Evolutionary conservation across 2,888 invertebrate genomes (phyloP).

Genomic region (Agrilus cyanescens): DNA sequence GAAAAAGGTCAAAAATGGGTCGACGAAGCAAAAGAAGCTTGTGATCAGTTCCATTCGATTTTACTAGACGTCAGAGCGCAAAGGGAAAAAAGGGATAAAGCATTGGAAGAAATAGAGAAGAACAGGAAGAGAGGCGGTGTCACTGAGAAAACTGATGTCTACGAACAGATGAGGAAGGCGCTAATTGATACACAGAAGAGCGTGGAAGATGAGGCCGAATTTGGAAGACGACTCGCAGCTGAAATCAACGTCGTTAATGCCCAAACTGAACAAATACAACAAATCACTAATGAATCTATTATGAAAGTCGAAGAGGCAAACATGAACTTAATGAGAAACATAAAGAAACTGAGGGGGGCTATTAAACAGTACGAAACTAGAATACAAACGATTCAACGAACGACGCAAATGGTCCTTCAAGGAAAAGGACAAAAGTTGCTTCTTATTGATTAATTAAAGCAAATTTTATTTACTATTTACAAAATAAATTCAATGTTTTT

Average conservation of each 20-base stretch:
- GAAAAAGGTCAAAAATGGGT: slow-evolving; percentile 24
- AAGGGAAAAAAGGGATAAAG: slow-evolving; percentile 18
- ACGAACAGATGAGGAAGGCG: slow-evolving; percentile 29
- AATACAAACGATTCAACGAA: slow-evolving; percentile 10
- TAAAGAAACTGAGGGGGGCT: slow-evolving; percentile 26
- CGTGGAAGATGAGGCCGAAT: slow-evolving; percentile 32
- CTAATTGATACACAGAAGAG: slow-evolving; percentile 29
- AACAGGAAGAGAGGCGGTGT: slow-evolving; percentile 19
- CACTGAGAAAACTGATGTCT: slow-evolving; percentile 27
- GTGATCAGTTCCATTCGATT: slow-evolving; percentile 21
- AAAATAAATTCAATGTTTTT: too few relatives aligned
- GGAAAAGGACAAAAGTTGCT: too few relatives aligned
- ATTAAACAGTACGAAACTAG: slow-evolving; percentile 26
- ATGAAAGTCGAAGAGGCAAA: slow-evolving; percentile 29
- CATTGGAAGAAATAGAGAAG: slow-evolving; percentile 17
- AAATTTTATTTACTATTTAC: too few relatives aligned
- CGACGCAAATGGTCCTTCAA: too few relatives aligned
- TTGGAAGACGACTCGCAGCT: slow-evolving; percentile 28
- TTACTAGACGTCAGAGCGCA: slow-evolving; percentile 23
- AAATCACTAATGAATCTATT: slow-evolving; percentile 29
- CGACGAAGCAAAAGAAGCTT: slow-evolving; percentile 22
- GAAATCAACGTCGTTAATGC: slow-evolving; percentile 30
- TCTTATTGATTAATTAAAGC: too few relatives aligned
- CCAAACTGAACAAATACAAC: slow-evolving; percentile 27
- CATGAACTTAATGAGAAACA: slow-evolving; percentile 30